These are phyloP conservation scores for Coptodon rendalli DNA, from an alignment of 2,113 vertebrate species.

Conservation along the genomic window DNA sequence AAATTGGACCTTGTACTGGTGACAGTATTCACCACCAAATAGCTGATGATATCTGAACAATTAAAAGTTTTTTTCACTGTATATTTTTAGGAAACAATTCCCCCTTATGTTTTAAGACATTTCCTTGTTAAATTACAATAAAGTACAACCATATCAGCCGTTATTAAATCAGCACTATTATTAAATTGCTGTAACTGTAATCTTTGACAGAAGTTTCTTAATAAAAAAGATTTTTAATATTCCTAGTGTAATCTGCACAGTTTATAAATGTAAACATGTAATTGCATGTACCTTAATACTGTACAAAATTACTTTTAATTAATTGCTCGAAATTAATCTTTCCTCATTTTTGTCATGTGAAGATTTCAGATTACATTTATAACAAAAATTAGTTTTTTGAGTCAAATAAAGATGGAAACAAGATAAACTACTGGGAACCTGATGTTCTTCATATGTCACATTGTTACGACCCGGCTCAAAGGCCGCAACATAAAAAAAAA, in stretches of 20 bases:
- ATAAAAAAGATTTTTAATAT: neutral
- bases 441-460: neutral
- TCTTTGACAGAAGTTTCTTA: neutral
- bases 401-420: rapidly evolving
- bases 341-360: neutral
- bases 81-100: neutral
- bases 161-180: neutral
- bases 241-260: rapidly evolving
- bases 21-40: neutral
- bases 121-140: neutral
- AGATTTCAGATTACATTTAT: neutral
- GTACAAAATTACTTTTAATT: neutral
- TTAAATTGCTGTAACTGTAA: neutral
- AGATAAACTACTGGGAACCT: neutral
- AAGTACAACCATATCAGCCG: rapidly evolving
- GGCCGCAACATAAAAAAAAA: too few species aligned
- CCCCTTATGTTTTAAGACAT: rapidly evolving
- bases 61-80: neutral
- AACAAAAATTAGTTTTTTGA: neutral
- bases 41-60: neutral
- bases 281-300: rapidly evolving
- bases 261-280: neutral
- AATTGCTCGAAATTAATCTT: rapidly evolving
- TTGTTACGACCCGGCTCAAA: too few species aligned
- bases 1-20: rapidly evolving